Percentiles rank a stretch among this genome's conserved stretches.
Evolutionary conservation across 23 tunicate genomes (phyloP).

Genomic region (Diplosoma virens): DNA sequence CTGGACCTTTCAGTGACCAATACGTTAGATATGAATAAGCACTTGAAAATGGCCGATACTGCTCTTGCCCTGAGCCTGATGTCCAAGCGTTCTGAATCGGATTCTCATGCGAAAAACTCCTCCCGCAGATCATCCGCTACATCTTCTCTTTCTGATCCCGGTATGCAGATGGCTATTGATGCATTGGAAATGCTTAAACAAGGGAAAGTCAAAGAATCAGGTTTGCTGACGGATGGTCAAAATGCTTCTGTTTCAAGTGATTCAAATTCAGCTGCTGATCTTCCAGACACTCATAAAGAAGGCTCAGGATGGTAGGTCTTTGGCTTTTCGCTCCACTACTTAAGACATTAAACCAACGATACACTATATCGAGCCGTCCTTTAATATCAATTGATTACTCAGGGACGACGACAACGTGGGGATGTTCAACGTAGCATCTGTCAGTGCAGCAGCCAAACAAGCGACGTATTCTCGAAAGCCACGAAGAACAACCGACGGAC

Average conservation of each 20-base stretch:
- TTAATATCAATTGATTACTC: background rate
- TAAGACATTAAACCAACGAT: no score
- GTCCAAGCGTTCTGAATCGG: background rate
- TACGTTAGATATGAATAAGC: no score
- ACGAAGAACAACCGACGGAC: constrained; percentile 85
- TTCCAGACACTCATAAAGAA: background rate
- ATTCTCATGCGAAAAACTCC: background rate
- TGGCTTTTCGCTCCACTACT: no score
- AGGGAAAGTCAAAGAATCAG: background rate
- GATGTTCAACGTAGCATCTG: no score
- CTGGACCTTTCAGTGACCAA: constrained; percentile 28
- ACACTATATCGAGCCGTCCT: background rate
- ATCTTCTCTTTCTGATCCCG: constrained; percentile 22
- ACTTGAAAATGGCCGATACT: background rate
- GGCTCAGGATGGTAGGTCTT: background rate
- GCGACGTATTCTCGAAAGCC: constrained; percentile 70
- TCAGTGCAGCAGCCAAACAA: background rate
- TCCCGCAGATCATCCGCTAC: constrained; percentile 9
- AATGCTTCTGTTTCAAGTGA: background rate
- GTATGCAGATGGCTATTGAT: constrained; percentile 18
- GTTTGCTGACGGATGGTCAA: background rate
- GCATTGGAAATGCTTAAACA: constrained; percentile 23
- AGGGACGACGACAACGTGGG: background rate
- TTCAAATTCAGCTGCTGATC: background rate
- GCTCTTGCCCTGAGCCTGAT: no score